These are phyloP conservation scores for Oxyura jamaicensis DNA, from an alignment of 2,113 vertebrate genomes.

Conservation along the genomic window DNA sequence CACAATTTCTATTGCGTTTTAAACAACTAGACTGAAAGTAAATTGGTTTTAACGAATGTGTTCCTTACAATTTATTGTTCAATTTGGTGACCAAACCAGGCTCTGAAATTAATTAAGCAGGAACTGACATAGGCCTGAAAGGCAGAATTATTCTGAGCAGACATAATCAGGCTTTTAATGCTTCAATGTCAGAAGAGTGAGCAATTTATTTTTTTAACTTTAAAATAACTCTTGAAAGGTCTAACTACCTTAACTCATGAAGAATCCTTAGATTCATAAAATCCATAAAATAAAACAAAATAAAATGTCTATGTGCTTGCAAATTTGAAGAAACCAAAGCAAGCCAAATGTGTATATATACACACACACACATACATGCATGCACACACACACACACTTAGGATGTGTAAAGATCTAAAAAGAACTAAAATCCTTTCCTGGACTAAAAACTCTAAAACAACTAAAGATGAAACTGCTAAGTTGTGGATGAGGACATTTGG, in stretches of 20 bases:
- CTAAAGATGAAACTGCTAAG: neutral
- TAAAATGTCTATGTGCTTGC: neutral
- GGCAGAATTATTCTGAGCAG: neutral
- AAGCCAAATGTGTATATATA: neutral
- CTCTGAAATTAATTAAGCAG: neutral
- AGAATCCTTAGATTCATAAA: neutral
- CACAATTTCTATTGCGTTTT: neutral
- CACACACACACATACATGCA: too few relatives aligned
- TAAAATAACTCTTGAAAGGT: neutral
- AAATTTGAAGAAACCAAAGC: neutral
- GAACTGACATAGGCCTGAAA: rapidly evolving
- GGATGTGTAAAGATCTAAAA: neutral
- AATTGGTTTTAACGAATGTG: neutral
- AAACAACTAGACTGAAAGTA: neutral
- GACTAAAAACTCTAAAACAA: neutral
- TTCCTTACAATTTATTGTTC: neutral
- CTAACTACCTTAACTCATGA: neutral
- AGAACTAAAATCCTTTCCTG: neutral
- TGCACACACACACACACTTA: too few relatives aligned
- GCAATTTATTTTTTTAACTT: rapidly evolving
- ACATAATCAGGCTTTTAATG: rapidly evolving
- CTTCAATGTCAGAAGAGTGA: neutral
- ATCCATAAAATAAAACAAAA: neutral
- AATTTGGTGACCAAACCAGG: rapidly evolving
- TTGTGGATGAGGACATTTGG: slow-evolving; percentile 7